Evolutionary conservation across 2,888 invertebrate genomes (phyloP).

Genomic region (Branchellion lobata): DNA sequence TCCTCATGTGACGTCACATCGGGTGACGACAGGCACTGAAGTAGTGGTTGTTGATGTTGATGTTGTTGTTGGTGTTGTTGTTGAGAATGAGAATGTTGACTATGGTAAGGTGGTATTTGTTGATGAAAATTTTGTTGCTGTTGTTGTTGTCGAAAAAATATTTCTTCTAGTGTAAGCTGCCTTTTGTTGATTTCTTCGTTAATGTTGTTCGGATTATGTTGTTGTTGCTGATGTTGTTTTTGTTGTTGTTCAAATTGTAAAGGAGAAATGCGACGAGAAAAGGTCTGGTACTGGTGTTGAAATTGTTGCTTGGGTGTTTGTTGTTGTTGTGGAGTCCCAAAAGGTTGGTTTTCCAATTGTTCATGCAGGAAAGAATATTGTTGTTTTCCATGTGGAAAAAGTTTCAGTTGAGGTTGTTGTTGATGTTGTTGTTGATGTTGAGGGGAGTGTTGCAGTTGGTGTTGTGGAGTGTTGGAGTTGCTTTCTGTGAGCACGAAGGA

Average conservation of each 20-base stretch:
- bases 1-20: background rate
- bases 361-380: background rate
- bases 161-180: background rate
- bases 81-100: background rate
- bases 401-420: too few species aligned
- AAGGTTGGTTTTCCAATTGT: background rate
- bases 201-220: background rate
- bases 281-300: slow-evolving; percentile 12
- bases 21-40: slow-evolving; percentile 2
- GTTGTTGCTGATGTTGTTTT: too few species aligned
- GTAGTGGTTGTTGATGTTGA: slow-evolving; percentile 20
- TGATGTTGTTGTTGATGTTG: background rate
- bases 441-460: slow-evolving; percentile 3
- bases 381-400: too few species aligned
- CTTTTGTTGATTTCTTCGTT: slow-evolving; percentile 6
- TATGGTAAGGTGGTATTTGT: background rate
- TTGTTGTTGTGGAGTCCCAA: background rate
- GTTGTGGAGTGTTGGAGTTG: slow-evolving; percentile 4
- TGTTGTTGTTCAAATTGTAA: background rate
- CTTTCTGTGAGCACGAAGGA: background rate
- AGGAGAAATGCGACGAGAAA: background rate
- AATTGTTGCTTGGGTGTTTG: background rate
- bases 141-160: background rate
- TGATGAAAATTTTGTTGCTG: slow-evolving; percentile 19
- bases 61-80: slow-evolving; percentile 16